Evolutionary conservation across 2,113 vertebrate species (phyloP).

Genomic region (Rana temporaria): DNA sequence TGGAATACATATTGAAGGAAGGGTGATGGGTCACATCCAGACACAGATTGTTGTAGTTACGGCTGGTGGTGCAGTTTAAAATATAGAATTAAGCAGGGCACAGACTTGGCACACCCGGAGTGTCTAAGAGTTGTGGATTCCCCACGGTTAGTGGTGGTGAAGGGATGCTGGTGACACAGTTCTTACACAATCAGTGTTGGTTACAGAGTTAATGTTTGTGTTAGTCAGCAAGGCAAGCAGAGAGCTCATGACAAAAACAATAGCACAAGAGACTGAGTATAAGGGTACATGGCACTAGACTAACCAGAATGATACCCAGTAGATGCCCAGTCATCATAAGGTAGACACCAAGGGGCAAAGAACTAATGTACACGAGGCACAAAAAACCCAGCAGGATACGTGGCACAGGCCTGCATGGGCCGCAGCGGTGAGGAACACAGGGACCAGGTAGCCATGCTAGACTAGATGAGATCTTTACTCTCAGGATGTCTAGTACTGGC

Average conservation of each 20-base stretch:
- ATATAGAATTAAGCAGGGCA: not conserved
- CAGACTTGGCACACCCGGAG: constrained; percentile 23
- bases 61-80: constrained; percentile 4
- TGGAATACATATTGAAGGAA: not conserved
- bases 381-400: constrained; percentile 83
- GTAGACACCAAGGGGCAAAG: constrained; percentile 87
- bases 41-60: not conserved
- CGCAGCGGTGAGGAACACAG: constrained; percentile 68
- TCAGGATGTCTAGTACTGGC: constrained; percentile 79
- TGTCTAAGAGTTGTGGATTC: constrained; percentile 8
- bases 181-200: constrained; percentile 20
- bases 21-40: not conserved
- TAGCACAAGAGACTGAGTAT: constrained; percentile 84
- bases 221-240: constrained; percentile 72
- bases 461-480: constrained; percentile 77
- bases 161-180: constrained; percentile 37
- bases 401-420: constrained; percentile 73
- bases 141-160: constrained; percentile 7
- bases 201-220: constrained; percentile 40
- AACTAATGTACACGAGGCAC: constrained; percentile 87
- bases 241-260: constrained; percentile 83
- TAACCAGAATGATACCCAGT: constrained; percentile 81
- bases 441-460: constrained; percentile 75
- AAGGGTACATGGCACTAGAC: constrained; percentile 87
- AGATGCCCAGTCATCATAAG: constrained; percentile 86